phyloP scores from a whole-genome alignment of 2,113 vertebrate species.

The Micromys minutus region DNA sequence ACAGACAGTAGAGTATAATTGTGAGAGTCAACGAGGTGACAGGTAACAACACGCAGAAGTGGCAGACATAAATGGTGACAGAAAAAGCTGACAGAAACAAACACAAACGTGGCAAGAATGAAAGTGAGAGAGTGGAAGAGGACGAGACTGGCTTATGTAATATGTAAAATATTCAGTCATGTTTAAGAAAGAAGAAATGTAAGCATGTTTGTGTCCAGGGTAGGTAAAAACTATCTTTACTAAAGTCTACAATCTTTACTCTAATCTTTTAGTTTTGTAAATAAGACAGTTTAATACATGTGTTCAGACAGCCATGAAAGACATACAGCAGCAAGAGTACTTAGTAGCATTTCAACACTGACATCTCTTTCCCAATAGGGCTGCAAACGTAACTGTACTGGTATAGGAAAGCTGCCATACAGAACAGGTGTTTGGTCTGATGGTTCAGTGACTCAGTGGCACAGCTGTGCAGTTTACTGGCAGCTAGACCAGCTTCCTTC shows the following conservation, averaged over 20 bases:
- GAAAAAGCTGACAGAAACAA: neutral
- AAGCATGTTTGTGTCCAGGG: neutral
- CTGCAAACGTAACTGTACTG: neutral
- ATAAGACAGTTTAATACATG: slow-evolving; percentile 15
- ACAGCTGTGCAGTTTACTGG: slow-evolving; percentile 56
- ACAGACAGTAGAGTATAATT: slow-evolving; percentile 1
- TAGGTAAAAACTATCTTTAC: neutral
- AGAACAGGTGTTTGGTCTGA: slow-evolving; percentile 66
- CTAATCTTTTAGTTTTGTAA: neutral
- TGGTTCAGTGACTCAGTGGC: slow-evolving; percentile 32
- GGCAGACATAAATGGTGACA: slow-evolving; percentile 44
- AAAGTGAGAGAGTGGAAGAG: neutral
- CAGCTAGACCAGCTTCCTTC: slow-evolving; percentile 48
- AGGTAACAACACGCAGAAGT: slow-evolving; percentile 29
- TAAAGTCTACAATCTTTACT: neutral
- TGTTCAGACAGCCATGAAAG: neutral
- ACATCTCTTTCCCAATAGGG: neutral
- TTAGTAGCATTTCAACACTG: slow-evolving; percentile 16
- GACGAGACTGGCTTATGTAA: neutral
- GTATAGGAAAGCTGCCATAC: slow-evolving; percentile 55
- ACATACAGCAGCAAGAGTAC: neutral
- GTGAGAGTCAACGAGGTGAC: neutral
- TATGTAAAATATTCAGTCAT: neutral
- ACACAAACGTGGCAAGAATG: neutral
- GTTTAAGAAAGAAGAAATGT: slow-evolving; percentile 17